phyloP scores from a whole-genome alignment of 2,797 vertebrate genomes.

The Rallus crepitans region DNA sequence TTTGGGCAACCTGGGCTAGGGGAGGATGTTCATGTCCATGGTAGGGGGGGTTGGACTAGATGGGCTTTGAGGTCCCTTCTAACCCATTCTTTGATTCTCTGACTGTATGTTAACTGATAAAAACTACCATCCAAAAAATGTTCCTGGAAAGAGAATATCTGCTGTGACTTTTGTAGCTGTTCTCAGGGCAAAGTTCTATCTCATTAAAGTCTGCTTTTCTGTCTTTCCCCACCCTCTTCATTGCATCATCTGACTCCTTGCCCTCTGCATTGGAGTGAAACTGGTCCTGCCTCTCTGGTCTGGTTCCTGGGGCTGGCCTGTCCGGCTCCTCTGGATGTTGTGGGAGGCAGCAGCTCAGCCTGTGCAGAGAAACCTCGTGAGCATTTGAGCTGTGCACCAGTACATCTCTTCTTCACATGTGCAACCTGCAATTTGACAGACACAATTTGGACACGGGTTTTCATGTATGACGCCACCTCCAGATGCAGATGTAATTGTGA shows the following conservation, averaged over 20 bases:
- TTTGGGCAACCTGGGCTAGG: no score
- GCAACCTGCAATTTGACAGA: background rate
- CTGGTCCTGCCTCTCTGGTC: background rate
- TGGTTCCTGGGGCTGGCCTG: background rate
- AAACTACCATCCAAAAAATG: background rate
- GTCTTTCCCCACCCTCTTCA: background rate
- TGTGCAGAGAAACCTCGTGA: accelerated
- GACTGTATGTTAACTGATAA: background rate
- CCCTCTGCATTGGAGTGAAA: background rate
- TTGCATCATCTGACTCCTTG: background rate
- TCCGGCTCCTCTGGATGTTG: background rate
- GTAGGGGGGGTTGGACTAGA: no score
- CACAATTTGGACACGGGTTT: background rate
- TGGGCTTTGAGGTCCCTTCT: no score
- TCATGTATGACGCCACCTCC: background rate
- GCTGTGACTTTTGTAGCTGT: background rate
- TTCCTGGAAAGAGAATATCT: background rate
- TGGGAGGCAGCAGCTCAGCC: background rate
- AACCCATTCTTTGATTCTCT: no score
- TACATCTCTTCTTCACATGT: background rate
- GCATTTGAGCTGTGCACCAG: background rate
- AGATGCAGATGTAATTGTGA: background rate
- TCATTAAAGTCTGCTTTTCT: background rate
- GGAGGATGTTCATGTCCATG: no score
- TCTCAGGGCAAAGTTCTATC: background rate